Base-by-base conservation (phyloP, 1,140 invertebrate species). In the Tachypleus tridentatus region DNA sequence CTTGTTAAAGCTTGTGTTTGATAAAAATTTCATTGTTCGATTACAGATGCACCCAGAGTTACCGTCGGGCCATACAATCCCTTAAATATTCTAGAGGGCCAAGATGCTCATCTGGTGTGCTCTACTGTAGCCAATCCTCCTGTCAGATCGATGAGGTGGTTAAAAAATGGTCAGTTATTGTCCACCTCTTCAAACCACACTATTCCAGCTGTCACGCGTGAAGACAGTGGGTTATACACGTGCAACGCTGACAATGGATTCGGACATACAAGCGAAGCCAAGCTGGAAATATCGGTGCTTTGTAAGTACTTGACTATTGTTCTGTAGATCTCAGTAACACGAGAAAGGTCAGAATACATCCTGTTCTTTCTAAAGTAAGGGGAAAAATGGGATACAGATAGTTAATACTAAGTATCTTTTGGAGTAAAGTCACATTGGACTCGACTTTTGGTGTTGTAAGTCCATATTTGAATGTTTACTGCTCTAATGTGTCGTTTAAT, bases 1-100 rank as follows among this genome's bases (percentile, higher is more conserved):
- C 29, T 29, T 29, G 29, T 29, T 29, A 29, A 29, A 29, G 29
- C 29, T 29, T 29, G 29, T 29, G 29, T 29, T 29, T 29, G 29
- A 29, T 29, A 29, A 29, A 29, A 29, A 29, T 29, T 29, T 29
- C 29, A 29, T 29, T 29, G 29, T 29, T 29, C 29, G 29, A 29
- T 71, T 68, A 11, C 80, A 91, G 89, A 95, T 81, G 91, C 88
- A 77, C 92, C 93, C 5, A 81, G 91, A 58, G 87, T 95, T 3
- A 84, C 86, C 72, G 87, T 95, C 11, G 91, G 89, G 4, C 90
- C 91, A 4, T 87, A 91, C 75, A 93, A 94, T 77, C 91, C 91
- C 8, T 71, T 94, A 61, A 84, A 85, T 72, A 87, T 95, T 5
- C 89, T 93, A 78, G 82, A 86, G 58, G 91, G 91, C 73, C 85